Percentiles rank a stretch among this genome's conserved stretches.
Evolutionary conservation across 2,113 vertebrate species (phyloP).

Genomic region (Pipra filicauda): DNA sequence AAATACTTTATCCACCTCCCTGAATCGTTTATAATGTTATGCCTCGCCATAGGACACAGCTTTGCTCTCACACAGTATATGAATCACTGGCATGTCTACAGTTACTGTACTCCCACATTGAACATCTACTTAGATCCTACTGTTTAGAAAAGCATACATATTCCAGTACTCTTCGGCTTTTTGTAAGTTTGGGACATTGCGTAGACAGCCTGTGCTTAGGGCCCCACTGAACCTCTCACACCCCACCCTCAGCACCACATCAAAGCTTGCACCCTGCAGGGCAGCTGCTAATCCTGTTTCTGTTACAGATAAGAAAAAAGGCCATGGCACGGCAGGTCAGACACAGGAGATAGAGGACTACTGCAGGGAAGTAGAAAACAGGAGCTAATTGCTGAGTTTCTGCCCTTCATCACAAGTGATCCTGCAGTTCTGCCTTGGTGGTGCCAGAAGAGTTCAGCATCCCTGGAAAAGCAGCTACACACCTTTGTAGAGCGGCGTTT

Average conservation of each 20-base stretch:
- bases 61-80: neutral
- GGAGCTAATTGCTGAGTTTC: neutral
- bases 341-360: neutral
- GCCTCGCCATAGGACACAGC: neutral
- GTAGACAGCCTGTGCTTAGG: neutral
- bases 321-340: neutral
- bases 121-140: neutral
- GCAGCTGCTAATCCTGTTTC: neutral
- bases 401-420: neutral
- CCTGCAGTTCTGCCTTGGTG: neutral
- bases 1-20: neutral
- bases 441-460: neutral
- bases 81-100: neutral
- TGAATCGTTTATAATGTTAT: neutral
- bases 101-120: neutral
- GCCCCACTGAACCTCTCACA: neutral
- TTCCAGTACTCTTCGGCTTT: neutral
- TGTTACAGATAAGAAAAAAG: neutral
- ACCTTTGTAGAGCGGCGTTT: slow-evolving; percentile 93
- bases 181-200: neutral
- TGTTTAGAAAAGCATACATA: neutral
- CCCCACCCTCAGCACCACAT: neutral
- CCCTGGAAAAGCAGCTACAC: neutral
- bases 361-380: neutral
- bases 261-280: neutral